A percentile compares a stretch with the other conserved stretches of the same genome.
Conservation (phyloP, 2,888 invertebrate genomes). For the Chrysotoxum bicinctum region DNA sequence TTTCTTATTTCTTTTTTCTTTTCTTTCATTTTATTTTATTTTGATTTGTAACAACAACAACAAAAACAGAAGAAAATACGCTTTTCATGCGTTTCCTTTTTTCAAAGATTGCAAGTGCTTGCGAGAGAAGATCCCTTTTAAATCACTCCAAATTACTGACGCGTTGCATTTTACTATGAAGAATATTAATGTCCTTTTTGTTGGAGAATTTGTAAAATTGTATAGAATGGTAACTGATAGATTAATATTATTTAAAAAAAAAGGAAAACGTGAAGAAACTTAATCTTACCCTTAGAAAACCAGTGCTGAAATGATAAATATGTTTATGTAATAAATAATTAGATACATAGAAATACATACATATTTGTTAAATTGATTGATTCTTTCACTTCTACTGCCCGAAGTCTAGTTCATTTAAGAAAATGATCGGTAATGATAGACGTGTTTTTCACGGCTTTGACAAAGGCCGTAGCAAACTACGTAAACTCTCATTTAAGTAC, state of each 20-base stretch:
- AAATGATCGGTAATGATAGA: too few relatives aligned
- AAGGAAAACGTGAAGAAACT: background rate
- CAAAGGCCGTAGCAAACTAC: too few relatives aligned
- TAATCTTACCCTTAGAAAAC: background rate
- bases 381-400: too few relatives aligned
- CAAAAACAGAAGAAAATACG: conserved; percentile 9
- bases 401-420: too few relatives aligned
- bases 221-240: background rate
- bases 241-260: background rate
- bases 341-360: too few relatives aligned
- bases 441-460: too few relatives aligned
- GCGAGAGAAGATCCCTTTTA: conserved; percentile 46
- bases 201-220: conserved; percentile 27
- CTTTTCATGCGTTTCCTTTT: conserved; percentile 56
- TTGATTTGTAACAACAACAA: conserved; percentile 16
- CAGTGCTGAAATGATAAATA: background rate
- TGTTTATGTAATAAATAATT: too few relatives aligned
- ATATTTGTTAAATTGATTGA: too few relatives aligned
- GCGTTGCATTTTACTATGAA: conserved; percentile 42
- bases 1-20: conserved; percentile 57
- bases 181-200: conserved; percentile 49
- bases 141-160: conserved; percentile 62
- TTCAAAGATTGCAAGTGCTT: conserved; percentile 59
- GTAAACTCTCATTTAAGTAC: too few relatives aligned
- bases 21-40: conserved; percentile 22